Evolutionary conservation across 2,797 vertebrate species (phyloP).

Genomic region (Cynodonichthys magdalenae): DNA sequence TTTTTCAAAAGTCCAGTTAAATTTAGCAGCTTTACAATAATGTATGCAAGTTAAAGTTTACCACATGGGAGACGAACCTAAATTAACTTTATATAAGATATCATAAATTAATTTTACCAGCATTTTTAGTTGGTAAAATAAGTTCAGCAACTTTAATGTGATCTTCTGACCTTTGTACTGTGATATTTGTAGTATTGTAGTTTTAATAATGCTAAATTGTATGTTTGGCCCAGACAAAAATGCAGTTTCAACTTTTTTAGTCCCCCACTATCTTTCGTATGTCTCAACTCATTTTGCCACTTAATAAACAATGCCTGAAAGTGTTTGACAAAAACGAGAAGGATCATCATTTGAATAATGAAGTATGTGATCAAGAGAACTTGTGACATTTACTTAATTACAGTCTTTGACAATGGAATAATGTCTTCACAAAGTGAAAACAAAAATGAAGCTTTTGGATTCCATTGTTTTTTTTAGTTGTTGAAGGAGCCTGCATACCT

Average conservation of each 20-base stretch:
- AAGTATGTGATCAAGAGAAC: too few relatives aligned
- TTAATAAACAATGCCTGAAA: neutral
- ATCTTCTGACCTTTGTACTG: neutral
- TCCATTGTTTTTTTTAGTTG: neutral
- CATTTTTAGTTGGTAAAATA: neutral
- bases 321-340: neutral
- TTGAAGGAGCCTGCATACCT: neutral
- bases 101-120: too few relatives aligned
- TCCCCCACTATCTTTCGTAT: conserved; percentile 1
- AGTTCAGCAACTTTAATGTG: neutral
- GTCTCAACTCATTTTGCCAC: neutral
- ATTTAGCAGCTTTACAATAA: neutral
- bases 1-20: neutral
- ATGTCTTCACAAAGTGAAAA: neutral
- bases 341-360: too few relatives aligned
- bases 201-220: neutral
- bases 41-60: neutral
- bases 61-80: neutral
- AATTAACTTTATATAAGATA: too few relatives aligned
- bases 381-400: too few relatives aligned
- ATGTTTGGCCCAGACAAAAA: neutral
- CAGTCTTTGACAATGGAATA: neutral
- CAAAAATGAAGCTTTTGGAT: neutral
- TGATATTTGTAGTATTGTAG: neutral
- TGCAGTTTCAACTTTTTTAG: neutral